Evolutionary conservation across 2,888 invertebrate species (phyloP).

Genomic region (Macroteleia sp.): DNA sequence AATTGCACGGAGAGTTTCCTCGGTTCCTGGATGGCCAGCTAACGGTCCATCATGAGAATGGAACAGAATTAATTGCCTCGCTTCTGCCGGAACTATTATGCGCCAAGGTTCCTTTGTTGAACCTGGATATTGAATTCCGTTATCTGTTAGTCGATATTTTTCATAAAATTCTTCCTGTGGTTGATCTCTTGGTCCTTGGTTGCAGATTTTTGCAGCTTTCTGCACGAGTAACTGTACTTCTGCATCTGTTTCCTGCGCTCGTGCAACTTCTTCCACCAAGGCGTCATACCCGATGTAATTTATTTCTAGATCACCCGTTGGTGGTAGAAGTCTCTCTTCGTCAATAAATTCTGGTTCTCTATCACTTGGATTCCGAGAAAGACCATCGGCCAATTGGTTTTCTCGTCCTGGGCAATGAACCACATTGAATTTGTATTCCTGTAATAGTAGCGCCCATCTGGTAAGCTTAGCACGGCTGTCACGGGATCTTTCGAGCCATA

Average conservation of each 20-base stretch:
- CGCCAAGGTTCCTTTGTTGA: background rate
- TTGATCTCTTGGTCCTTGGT: no score
- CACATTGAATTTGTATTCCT: constrained; percentile 8
- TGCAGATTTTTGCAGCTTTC: no score
- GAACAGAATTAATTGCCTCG: background rate
- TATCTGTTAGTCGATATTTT: background rate
- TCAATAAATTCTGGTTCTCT: no score
- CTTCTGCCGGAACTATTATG: background rate
- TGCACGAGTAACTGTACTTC: no score
- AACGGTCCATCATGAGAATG: constrained; percentile 31
- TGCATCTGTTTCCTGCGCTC: no score
- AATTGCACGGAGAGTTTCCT: constrained; percentile 58
- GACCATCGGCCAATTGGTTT: constrained; percentile 13
- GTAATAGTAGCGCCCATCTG: constrained; percentile 2
- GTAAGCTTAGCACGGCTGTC: constrained; percentile 11
- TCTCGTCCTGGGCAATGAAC: background rate
- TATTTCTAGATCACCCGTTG: no score
- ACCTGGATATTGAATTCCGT: background rate
- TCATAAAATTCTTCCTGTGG: background rate
- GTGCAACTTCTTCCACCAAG: no score
- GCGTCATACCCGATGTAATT: no score
- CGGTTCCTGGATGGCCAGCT: constrained; percentile 66
- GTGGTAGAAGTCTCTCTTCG: no score
- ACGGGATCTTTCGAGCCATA: background rate
- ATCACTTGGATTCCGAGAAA: no score